Conservation (phyloP, 2,113 vertebrate species). For the Girardinichthys multiradiatus region DNA sequence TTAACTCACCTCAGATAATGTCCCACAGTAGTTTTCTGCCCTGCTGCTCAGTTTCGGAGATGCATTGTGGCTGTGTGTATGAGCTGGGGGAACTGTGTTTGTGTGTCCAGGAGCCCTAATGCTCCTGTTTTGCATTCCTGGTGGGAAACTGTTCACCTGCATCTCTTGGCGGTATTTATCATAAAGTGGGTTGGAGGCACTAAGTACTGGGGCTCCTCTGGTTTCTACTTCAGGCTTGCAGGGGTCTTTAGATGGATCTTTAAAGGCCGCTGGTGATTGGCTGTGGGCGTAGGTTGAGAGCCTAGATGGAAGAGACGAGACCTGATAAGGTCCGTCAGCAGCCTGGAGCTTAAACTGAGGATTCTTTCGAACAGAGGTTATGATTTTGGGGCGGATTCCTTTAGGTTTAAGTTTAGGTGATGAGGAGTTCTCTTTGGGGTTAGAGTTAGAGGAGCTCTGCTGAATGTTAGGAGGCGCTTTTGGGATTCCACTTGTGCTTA, state of each 20-base stretch:
- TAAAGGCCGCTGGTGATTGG: slow-evolving; percentile 64
- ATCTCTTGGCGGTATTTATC: slow-evolving; percentile 92
- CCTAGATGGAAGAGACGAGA: slow-evolving; percentile 83
- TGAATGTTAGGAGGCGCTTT: slow-evolving; percentile 83
- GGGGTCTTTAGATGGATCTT: slow-evolving; percentile 71
- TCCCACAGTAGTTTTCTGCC: slow-evolving; percentile 80
- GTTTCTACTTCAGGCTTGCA: slow-evolving; percentile 65
- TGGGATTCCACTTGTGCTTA: slow-evolving; percentile 85
- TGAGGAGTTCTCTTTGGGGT: slow-evolving; percentile 65
- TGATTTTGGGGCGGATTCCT: slow-evolving; percentile 95
- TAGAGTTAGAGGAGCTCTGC: slow-evolving; percentile 71
- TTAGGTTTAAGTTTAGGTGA: slow-evolving; percentile 88
- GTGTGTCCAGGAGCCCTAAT: slow-evolving; percentile 87
- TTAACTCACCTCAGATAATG: slow-evolving; percentile 64
- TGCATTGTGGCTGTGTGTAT: slow-evolving; percentile 83
- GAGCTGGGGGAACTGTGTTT: slow-evolving; percentile 60
- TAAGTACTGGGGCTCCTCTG: slow-evolving; percentile 75
- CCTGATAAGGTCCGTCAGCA: slow-evolving; percentile 83
- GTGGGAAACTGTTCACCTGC: slow-evolving; percentile 85
- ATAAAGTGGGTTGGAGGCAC: slow-evolving; percentile 82
- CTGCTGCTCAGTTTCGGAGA: slow-evolving; percentile 84
- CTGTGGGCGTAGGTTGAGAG: slow-evolving; percentile 74
- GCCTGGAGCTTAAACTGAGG: slow-evolving; percentile 86
- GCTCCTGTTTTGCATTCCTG: slow-evolving; percentile 85
- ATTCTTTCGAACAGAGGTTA: slow-evolving; percentile 92